These are phyloP conservation scores for Bettongia penicillata DNA, from an alignment of 2,113 vertebrate species.

Conservation along the genomic window DNA sequence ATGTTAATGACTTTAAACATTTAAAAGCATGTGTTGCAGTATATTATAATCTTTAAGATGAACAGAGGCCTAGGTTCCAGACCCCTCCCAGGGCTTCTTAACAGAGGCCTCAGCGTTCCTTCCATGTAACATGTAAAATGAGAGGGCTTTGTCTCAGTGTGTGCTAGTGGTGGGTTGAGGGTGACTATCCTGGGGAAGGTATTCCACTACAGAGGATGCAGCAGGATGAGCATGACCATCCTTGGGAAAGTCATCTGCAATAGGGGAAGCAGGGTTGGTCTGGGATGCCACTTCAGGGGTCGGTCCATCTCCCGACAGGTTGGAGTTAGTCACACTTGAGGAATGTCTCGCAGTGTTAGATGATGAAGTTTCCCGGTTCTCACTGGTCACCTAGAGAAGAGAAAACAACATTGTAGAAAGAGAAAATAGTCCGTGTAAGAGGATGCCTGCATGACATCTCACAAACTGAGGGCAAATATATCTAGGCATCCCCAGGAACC, in stretches of 20 bases:
- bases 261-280: constrained; percentile 1
- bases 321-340: constrained; percentile 65
- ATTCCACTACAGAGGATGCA: not conserved
- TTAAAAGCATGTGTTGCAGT: constrained; percentile 79
- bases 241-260: not conserved
- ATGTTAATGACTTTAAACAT: constrained; percentile 75
- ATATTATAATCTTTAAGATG: constrained; percentile 69
- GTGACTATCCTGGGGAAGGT: not conserved
- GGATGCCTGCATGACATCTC: not conserved
- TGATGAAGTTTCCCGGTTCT: constrained; percentile 72
- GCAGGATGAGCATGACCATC: constrained; percentile 55
- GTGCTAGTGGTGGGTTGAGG: constrained; percentile 65
- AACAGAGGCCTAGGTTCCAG: constrained; percentile 77
- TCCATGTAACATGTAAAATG: constrained; percentile 79
- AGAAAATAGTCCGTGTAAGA: not conserved
- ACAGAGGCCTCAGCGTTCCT: constrained; percentile 69
- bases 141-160: constrained; percentile 71
- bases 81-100: constrained; percentile 70
- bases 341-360: constrained; percentile 63
- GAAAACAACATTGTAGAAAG: not conserved
- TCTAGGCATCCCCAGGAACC: constrained; percentile 22
- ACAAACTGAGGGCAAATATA: not conserved
- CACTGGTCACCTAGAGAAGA: constrained; percentile 81
- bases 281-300: constrained; percentile 71
- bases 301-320: constrained; percentile 66